Conservation (phyloP, 2,113 vertebrate species). For the Urocynchramus pylzowi region DNA sequence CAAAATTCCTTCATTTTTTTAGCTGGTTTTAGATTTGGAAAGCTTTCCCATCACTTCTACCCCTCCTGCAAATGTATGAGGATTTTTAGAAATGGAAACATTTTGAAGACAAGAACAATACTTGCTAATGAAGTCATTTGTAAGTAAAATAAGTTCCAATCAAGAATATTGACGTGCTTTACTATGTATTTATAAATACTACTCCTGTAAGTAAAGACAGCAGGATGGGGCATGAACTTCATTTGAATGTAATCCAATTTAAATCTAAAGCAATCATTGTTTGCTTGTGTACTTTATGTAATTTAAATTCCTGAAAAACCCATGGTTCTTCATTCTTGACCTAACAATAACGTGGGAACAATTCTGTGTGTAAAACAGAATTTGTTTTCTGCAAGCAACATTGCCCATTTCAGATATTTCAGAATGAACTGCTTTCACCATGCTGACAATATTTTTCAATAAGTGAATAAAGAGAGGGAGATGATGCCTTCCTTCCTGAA, state of each 20-base stretch:
- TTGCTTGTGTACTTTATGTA: not conserved
- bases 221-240: not conserved
- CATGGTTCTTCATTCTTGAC: not conserved
- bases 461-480: not conserved
- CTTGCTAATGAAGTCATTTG: not conserved
- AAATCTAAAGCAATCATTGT: not conserved
- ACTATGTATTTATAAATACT: not conserved
- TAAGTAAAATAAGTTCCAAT: conserved; percentile 12
- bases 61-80: not conserved
- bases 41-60: not conserved
- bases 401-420: not conserved
- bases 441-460: not conserved
- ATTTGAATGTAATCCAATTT: not conserved
- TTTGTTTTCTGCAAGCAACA: not conserved
- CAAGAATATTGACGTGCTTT: not conserved
- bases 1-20: not conserved
- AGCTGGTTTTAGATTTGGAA: not conserved
- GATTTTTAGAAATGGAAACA: not conserved
- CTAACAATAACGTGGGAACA: not conserved
- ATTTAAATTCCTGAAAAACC: not conserved
- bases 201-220: not conserved
- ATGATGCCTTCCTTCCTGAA: not conserved
- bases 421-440: not conserved
- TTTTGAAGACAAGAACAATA: not conserved
- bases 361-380: not conserved